Conservation (phyloP, 2,888 invertebrate genomes). For the Aporophyla lueneburgensis region DNA sequence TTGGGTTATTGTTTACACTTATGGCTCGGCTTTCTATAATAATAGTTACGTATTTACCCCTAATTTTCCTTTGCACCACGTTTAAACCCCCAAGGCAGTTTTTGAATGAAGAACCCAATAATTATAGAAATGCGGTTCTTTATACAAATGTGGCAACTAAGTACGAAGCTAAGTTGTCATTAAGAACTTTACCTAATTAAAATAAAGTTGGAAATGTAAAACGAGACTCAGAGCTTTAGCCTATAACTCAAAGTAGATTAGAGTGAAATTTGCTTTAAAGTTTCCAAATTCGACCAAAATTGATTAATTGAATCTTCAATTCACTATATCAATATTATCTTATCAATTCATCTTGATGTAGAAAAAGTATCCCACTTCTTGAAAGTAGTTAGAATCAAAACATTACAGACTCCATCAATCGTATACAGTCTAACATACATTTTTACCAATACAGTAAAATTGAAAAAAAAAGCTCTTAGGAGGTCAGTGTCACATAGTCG, state of each 20-base stretch:
- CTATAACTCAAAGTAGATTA: too few relatives aligned
- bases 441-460: neutral
- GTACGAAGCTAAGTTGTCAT: too few relatives aligned
- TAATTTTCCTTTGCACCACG: too few relatives aligned
- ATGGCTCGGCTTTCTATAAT: conserved; percentile 15
- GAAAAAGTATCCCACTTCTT: neutral
- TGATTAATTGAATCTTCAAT: neutral
- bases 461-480: neutral
- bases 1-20: neutral
- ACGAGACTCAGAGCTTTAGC: too few relatives aligned
- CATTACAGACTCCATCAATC: neutral
- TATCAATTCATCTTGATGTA: neutral
- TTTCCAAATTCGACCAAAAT: neutral
- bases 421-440: neutral
- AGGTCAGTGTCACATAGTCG: neutral
- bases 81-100: too few relatives aligned
- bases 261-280: neutral
- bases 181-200: too few relatives aligned
- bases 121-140: too few relatives aligned
- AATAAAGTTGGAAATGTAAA: too few relatives aligned
- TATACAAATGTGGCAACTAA: too few relatives aligned
- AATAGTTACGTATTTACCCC: conserved; percentile 44
- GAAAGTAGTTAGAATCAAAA: neutral
- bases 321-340: neutral
- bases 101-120: too few relatives aligned